Conservation (phyloP, 2,797 vertebrate genomes). For the Trichosurus vulpecula region DNA sequence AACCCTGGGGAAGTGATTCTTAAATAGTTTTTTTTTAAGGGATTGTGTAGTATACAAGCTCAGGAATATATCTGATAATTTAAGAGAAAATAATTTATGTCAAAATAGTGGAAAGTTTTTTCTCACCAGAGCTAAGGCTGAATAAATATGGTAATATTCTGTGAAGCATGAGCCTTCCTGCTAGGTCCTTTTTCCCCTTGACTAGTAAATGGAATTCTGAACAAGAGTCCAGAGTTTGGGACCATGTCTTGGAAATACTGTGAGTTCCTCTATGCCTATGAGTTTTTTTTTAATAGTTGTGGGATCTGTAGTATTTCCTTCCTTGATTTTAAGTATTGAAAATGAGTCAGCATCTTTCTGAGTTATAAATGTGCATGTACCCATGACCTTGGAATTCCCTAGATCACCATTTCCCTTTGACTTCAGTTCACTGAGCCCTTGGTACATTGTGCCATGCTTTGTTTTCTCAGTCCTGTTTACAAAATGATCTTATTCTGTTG, state of each 20-base stretch:
- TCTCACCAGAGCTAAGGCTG: constrained; percentile 16
- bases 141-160: background rate
- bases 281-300: background rate
- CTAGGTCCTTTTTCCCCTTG: background rate
- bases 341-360: background rate
- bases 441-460: background rate
- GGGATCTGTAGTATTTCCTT: background rate
- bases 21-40: constrained; percentile 3
- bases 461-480: background rate
- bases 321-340: background rate
- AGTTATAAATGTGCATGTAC: constrained; percentile 1
- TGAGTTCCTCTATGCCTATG: background rate
- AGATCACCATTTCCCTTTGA: background rate
- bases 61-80: constrained; percentile 18
- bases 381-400: background rate
- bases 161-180: background rate
- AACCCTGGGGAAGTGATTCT: constrained; percentile 16
- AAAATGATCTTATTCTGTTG: background rate
- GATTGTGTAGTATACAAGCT: background rate
- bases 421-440: background rate
- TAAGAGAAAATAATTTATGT: background rate
- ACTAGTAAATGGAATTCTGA: background rate
- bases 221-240: background rate
- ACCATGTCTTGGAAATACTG: background rate
- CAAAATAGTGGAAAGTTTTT: background rate